Base-by-base conservation (phyloP, 2,888 invertebrate species). In the Drosophila bunnanda region DNA sequence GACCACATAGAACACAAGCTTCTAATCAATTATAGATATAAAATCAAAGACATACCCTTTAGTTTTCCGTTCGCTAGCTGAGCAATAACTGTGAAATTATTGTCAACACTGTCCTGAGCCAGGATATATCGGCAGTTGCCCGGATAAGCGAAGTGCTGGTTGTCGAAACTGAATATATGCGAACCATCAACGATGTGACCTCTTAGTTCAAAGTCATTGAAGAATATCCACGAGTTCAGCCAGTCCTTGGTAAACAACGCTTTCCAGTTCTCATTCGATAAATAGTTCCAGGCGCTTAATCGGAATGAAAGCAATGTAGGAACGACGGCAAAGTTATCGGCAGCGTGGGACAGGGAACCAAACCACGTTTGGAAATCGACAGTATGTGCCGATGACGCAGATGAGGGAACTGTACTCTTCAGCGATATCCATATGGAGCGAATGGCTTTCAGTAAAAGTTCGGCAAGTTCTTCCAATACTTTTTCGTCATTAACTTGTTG, bases 141-240 rank as follows among this genome's bases (percentile, higher is more conserved):
- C 0, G 95, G 95, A 94, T 97, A 96, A 9, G 96, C 95, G 77
- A 96, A 93, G 90, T 97, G 96, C 79, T 95, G 95, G 0, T 96
- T 96, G 92, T 98, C 98, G 92, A 98, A 98, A 0, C 97, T 97
- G 93, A 97, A 96, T 92, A 97, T 94, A 92, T 97, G 96, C 85
- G 96, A 96, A 2, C 96, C 96, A 89, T 97, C 96, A 13, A 95
- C 93, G 5, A 98, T 91, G 39, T 95, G 94, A 10, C 95, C 98
- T 54, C 94, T 93, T 66, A 95, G 95, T 94, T 93, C 38, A 90
- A 95, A 94, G 25, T 96, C 94, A 75, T 95, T 95, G 36, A 96
- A 87, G 77, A 95, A 93, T n/a, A 95, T 39, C 44, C 94, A 80
- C 1, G 84, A 78, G 0, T 61, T 68, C 1, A 80, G 34, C 4